Evolutionary conservation across 1,140 invertebrate species (phyloP), one percentile per base, ranked within the genome.

Genomic region (Nymphalis io): DNA sequence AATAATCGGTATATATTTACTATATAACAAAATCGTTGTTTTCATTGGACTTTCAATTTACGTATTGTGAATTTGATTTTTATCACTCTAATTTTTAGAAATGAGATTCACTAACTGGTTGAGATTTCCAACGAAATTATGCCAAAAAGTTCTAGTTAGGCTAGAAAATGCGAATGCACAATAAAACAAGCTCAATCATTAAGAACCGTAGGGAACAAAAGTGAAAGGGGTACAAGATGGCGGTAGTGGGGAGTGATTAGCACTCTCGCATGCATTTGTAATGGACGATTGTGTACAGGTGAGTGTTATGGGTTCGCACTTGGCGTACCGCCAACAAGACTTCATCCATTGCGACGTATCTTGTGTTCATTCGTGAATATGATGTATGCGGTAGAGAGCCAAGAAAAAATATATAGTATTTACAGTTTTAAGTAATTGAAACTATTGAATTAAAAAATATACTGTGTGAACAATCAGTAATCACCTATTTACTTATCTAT

Each of bases 261-360:
- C 68, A 63, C 68, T 70, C 68, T 70, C 68, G 38, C 60, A 44
- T 70, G 48, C 68, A 70, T 70, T 70, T 63, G 68, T 58, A 44
- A 61, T 70, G 60, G 53, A 63, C 62, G 62, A 64, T 64, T 64
- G 62, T 64, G 60, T 63, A 46, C 68, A 70, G 68, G 68, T 70
- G 68, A 70, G 68, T 70, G 62, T 64, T 64, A 64, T 64, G 68
- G 40, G 40, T 58, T 57, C 60, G 60, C 68, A 70, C 68, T 70
- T 70, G 68, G 68, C 68, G 46, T 63, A 63, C 40, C 55, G 60
- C 68, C 68, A 64, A 38, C 48, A 70, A 62, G 68, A 55, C 62
- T 64, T 38, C 62, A 64, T 64, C 68, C 53, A 70, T 59, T 70
- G 39, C 46, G 48, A 62, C 48, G 60, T 61, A 55, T 62, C 60